A percentile compares a stretch with the other conserved stretches of the same genome.
Conservation (phyloP, 2,113 vertebrate genomes). For the Noctilio leporinus region DNA sequence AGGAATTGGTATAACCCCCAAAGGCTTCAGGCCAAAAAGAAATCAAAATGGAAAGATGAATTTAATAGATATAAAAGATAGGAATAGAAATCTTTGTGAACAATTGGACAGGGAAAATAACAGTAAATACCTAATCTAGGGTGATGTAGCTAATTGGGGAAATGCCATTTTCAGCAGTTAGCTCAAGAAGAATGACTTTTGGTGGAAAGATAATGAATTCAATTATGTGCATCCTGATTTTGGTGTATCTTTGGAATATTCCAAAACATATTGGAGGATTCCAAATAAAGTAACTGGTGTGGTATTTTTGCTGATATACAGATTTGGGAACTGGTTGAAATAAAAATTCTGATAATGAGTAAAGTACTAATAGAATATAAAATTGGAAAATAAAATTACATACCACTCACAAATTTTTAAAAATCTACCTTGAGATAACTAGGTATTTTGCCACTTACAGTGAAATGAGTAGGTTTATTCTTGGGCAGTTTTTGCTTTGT, state of each 20-base stretch:
- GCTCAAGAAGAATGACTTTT: neutral
- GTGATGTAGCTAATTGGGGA: neutral
- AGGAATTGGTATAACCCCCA: neutral
- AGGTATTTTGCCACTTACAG: neutral
- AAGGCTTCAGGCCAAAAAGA: neutral
- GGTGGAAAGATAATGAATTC: neutral
- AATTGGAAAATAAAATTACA: neutral
- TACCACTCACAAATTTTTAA: neutral
- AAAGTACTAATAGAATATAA: neutral
- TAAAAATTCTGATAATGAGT: neutral
- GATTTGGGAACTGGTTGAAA: neutral
- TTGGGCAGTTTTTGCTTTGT: neutral
- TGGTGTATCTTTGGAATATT: neutral
- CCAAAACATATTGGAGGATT: neutral
- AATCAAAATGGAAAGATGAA: neutral
- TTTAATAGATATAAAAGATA: neutral
- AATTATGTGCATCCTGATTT: neutral
- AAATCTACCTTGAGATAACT: neutral
- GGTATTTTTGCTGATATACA: neutral
- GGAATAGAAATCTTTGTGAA: neutral
- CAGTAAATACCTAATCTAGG: neutral
- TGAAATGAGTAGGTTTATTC: neutral
- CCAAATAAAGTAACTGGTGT: neutral
- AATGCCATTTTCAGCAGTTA: neutral
- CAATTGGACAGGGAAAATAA: neutral